Conservation (phyloP, 2,113 vertebrate genomes). For the Excalfactoria chinensis region DNA sequence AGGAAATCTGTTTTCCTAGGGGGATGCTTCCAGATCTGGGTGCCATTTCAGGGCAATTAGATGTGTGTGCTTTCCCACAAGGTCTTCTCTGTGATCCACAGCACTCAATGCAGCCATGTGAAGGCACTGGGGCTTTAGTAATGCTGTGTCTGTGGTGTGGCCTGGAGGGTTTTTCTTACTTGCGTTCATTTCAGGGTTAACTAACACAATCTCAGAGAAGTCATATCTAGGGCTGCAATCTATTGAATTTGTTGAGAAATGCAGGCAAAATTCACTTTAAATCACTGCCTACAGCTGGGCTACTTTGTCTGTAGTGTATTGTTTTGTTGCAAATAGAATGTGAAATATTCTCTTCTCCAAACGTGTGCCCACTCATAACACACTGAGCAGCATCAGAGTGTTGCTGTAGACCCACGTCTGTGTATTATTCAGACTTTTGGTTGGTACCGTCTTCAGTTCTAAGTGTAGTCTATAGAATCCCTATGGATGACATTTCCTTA, state of each 20-base stretch:
- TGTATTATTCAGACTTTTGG: background rate
- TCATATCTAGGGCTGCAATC: background rate
- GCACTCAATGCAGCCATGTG: background rate
- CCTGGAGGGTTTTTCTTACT: background rate
- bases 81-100: background rate
- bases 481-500: background rate
- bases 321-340: background rate
- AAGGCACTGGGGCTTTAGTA: background rate
- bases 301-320: background rate
- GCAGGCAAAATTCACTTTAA: background rate
- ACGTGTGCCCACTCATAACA: background rate
- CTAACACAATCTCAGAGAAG: background rate
- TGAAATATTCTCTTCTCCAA: background rate
- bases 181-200: background rate
- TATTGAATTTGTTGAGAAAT: background rate
- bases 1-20: background rate
- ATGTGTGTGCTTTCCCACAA: background rate
- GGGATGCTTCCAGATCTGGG: background rate
- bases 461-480: background rate
- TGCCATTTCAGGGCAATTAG: background rate
- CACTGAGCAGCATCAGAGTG: background rate
- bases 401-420: background rate
- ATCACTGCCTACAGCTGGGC: background rate
- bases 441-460: background rate
- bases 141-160: background rate